phyloP scores from a whole-genome alignment of 2,797 vertebrate species.

The Mallotus villosus region DNA sequence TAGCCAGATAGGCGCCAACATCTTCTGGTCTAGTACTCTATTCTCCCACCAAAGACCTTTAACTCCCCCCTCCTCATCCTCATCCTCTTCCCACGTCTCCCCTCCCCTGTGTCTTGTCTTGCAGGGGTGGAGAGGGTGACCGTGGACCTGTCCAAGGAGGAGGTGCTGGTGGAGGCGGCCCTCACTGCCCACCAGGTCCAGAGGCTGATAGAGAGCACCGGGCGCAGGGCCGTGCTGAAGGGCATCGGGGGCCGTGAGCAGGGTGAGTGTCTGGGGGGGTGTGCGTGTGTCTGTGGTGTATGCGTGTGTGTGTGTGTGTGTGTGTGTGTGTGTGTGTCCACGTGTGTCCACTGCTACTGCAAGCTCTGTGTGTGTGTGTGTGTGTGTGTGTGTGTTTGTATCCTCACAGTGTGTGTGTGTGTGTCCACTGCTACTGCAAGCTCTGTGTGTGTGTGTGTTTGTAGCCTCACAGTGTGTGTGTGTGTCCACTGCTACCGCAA shows the following conservation, averaged over 20 bases:
- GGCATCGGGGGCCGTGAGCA: slow-evolving; percentile 76
- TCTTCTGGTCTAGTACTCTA: no score
- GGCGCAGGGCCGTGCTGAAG: slow-evolving; percentile 83
- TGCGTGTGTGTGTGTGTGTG: neutral
- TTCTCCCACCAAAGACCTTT: neutral
- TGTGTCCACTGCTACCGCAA: no score
- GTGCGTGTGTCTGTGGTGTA: no score
- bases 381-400: no score
- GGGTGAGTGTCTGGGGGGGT: slow-evolving; percentile 35
- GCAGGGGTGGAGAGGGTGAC: slow-evolving; percentile 78
- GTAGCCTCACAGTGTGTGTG: neutral
- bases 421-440: neutral
- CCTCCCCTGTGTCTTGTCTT: slow-evolving; percentile 6
- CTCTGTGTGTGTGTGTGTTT: neutral
- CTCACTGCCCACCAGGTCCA: slow-evolving; percentile 79
- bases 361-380: no score
- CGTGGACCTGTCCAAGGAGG: slow-evolving; percentile 72
- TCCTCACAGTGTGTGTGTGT: no score
- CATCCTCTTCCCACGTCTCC: neutral
- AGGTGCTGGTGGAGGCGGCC: slow-evolving; percentile 81
- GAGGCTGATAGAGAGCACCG: slow-evolving; percentile 80
- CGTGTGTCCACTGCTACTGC: no score
- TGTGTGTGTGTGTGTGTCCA: no score
- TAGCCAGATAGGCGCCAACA: neutral
- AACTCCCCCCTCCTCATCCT: neutral